These are phyloP conservation scores for Amphiprion clarkii DNA, from an alignment of 2,797 vertebrate species.

Conservation along the genomic window DNA sequence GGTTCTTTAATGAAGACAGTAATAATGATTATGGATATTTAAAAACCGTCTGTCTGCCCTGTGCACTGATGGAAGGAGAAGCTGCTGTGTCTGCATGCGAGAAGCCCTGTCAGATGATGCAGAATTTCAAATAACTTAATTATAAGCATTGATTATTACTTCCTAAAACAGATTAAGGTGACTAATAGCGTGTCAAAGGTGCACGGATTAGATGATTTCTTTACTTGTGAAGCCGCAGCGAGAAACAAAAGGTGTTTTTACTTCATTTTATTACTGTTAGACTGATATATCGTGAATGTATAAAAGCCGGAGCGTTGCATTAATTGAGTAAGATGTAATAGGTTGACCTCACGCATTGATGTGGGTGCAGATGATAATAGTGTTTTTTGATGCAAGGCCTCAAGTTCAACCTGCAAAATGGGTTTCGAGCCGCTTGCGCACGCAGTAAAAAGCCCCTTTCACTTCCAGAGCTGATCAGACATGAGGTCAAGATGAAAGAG, in stretches of 20 bases:
- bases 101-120: slow-evolving; percentile 31
- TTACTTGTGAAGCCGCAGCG: neutral
- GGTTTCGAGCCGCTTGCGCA: slow-evolving; percentile 32
- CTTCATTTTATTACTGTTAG: slow-evolving; percentile 1
- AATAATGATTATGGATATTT: slow-evolving; percentile 82
- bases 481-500: slow-evolving; percentile 66
- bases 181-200: slow-evolving; percentile 40
- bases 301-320: neutral
- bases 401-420: slow-evolving; percentile 40
- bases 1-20: slow-evolving; percentile 83
- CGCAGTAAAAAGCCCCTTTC: slow-evolving; percentile 5
- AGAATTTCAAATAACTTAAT: slow-evolving; percentile 35
- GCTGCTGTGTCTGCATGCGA: slow-evolving; percentile 40
- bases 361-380: slow-evolving; percentile 20
- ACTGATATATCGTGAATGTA: neutral
- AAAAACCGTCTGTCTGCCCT: slow-evolving; percentile 69
- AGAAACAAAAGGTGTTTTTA: neutral
- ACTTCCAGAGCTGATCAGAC: slow-evolving; percentile 58
- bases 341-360: slow-evolving; percentile 15
- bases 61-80: slow-evolving; percentile 50
- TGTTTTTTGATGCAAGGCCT: slow-evolving; percentile 28
- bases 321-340: slow-evolving; percentile 20
- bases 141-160: slow-evolving; percentile 45
- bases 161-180: slow-evolving; percentile 36
- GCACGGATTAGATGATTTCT: slow-evolving; percentile 17